These are phyloP conservation scores for Drosophila incognita DNA, from an alignment of 2,888 invertebrate genomes.

Conservation along the genomic window DNA sequence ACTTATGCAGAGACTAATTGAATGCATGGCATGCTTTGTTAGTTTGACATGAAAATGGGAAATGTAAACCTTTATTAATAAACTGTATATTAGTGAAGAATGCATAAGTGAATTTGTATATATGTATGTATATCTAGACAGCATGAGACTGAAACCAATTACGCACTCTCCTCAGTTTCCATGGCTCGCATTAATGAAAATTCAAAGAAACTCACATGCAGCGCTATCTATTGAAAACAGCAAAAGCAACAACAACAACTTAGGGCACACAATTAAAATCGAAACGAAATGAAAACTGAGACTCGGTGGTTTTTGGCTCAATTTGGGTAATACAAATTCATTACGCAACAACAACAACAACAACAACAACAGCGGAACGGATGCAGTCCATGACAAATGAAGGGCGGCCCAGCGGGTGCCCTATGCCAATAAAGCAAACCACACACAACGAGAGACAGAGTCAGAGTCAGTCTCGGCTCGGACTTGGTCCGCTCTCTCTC, in stretches of 20 bases:
- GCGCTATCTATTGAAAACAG: slow-evolving; percentile 21
- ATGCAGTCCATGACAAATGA: slow-evolving; percentile 70
- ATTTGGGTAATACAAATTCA: slow-evolving; percentile 71
- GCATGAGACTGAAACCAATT: slow-evolving; percentile 71
- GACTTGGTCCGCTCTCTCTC: slow-evolving; percentile 6
- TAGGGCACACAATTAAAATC: slow-evolving; percentile 4
- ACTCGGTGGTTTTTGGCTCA: slow-evolving; percentile 53
- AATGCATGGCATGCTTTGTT: neutral
- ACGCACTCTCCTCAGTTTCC: slow-evolving; percentile 59
- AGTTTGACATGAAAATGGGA: neutral
- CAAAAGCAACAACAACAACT: slow-evolving; percentile 23
- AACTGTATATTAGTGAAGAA: neutral
- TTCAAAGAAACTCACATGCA: slow-evolving; percentile 68
- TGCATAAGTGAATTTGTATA: neutral
- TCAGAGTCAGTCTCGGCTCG: slow-evolving; percentile 11
- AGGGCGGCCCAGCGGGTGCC: slow-evolving; percentile 62
- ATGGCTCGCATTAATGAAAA: slow-evolving; percentile 68
- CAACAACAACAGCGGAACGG: slow-evolving; percentile 36
- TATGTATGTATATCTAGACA: slow-evolving; percentile 21
- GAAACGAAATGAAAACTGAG: slow-evolving; percentile 55
- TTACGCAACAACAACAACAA: slow-evolving; percentile 52
- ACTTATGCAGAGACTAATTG: neutral
- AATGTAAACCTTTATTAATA: neutral
- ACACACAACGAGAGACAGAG: slow-evolving; percentile 53
- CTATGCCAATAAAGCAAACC: slow-evolving; percentile 54